These are phyloP conservation scores for Synchiropus splendidus DNA, from an alignment of 2,113 vertebrate genomes.

Conservation along the genomic window DNA sequence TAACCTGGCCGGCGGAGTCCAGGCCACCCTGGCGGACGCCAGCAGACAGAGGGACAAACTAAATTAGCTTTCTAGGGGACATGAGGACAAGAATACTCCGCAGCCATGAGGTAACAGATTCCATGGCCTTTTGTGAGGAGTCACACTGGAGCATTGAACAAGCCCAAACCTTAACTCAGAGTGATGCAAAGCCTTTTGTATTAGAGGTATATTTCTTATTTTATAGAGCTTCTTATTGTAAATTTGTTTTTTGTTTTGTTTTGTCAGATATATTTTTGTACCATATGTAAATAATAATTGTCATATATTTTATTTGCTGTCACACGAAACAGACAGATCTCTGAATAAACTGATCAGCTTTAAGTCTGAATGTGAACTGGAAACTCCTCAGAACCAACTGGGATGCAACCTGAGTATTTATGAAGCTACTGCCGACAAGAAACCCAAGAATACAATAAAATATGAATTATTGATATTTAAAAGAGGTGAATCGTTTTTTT, in stretches of 20 bases:
- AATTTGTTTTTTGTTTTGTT: constrained; percentile 55
- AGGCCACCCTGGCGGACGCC: constrained; percentile 6
- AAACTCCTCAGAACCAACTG: no score
- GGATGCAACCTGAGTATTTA: no score
- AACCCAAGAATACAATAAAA: constrained; percentile 38
- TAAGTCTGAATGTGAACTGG: no score
- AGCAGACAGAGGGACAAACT: constrained; percentile 4
- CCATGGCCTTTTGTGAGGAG: background rate
- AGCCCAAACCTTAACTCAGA: constrained; percentile 54
- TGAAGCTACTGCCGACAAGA: no score
- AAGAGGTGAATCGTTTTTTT: background rate
- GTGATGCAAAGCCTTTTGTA: constrained; percentile 80
- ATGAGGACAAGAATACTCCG: constrained; percentile 4
- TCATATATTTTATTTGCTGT: constrained; percentile 6
- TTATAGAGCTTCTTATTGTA: constrained; percentile 80
- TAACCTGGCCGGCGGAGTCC: constrained; percentile 5
- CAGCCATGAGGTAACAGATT: constrained; percentile 8
- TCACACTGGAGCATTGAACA: constrained; percentile 25
- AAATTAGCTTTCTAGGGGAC: constrained; percentile 7
- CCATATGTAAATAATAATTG: constrained; percentile 64
- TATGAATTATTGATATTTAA: constrained; percentile 7
- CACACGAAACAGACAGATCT: no score
- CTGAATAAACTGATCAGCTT: no score
- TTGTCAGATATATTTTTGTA: constrained; percentile 97
- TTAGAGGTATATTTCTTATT: constrained; percentile 83